Percentiles rank a stretch among this genome's conserved stretches.
Conservation (phyloP, 2,797 vertebrate genomes). For the Benthosema pterotum region DNA sequence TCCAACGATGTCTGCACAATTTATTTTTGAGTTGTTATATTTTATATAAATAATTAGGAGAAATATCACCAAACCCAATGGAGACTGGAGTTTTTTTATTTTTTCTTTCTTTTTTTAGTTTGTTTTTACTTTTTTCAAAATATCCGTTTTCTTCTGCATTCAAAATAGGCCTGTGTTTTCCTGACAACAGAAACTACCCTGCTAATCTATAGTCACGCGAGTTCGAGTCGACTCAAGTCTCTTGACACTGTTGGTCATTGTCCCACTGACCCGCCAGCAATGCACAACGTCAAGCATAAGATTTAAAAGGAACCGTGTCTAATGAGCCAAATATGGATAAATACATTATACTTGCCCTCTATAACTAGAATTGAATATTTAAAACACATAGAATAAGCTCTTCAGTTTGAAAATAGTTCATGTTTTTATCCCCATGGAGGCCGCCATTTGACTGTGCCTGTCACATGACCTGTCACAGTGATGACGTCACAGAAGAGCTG, state of each 20-base stretch:
- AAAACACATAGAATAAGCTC: too few species aligned
- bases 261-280: too few species aligned
- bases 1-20: constrained; percentile 30
- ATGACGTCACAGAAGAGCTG: too few species aligned
- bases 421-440: too few species aligned
- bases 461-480: too few species aligned
- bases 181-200: constrained; percentile 73
- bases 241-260: too few species aligned
- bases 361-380: too few species aligned
- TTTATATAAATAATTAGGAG: constrained; percentile 35
- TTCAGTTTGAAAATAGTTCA: too few species aligned
- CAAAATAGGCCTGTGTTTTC: constrained; percentile 35
- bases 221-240: constrained; percentile 1
- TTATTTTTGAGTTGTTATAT: constrained; percentile 24
- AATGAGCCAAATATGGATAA: too few species aligned
- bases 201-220: constrained; percentile 49
- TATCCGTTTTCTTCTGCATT: constrained; percentile 38
- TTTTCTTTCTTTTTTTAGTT: constrained; percentile 6
- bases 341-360: too few species aligned
- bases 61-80: constrained; percentile 38
- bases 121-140: constrained; percentile 19
- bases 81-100: constrained; percentile 9
- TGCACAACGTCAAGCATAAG: constrained; percentile 6
- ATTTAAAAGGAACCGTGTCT: too few species aligned
- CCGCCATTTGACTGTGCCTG: too few species aligned